Evolutionary conservation across 2,888 invertebrate genomes (phyloP), one percentile per base, ranked within the genome.

Genomic region (Nephrocerus scutellatus): DNA sequence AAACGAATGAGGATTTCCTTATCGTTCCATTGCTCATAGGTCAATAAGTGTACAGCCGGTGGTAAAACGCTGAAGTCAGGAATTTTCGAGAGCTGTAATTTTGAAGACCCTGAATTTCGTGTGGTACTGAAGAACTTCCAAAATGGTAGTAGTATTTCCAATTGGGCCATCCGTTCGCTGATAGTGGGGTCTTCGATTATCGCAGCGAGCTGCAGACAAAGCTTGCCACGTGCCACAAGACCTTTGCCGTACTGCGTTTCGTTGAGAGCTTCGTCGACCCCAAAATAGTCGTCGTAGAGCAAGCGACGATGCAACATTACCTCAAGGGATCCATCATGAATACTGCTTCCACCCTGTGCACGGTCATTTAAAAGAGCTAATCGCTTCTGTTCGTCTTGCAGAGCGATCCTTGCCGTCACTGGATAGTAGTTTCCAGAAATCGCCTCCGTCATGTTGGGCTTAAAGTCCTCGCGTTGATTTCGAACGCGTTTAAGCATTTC

Each of bases 391-490:
- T 59, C 56, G 55, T 84, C 82, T 48, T 78, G 71, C 1, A 90
- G 67, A 12, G 73, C 72, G 26, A 95, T 89, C 53, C 84, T 78
- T 7, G 86, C 83, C 0, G 86, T 90, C 0, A 97, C 75, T 0
- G 97, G 97, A 61, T 93, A 97, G 62, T 96, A 97, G 64, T 98
- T 98, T 0, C 82, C 88, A 1, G 91, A 72, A 0, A 87, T 67
- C 0, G 78, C 75, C 59, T 95, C 91, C 0, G 71, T 63, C 24
- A 88, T 55, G 0, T 75, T 70, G 0, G 82, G 50, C 7, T 75
- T 70, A 78, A 84, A 96, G 0, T 89, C 83, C 1, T 85, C 82
- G 9, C 92, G 71, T 43, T 73, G 71, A 55, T 86, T 72, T 19
- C 78, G 60, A 10, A 53, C 45, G 7, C 95, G 72, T 54, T 79